Evolutionary conservation across 2,797 vertebrate species (phyloP).

Genomic region (Oryzias dopingdopingensis): DNA sequence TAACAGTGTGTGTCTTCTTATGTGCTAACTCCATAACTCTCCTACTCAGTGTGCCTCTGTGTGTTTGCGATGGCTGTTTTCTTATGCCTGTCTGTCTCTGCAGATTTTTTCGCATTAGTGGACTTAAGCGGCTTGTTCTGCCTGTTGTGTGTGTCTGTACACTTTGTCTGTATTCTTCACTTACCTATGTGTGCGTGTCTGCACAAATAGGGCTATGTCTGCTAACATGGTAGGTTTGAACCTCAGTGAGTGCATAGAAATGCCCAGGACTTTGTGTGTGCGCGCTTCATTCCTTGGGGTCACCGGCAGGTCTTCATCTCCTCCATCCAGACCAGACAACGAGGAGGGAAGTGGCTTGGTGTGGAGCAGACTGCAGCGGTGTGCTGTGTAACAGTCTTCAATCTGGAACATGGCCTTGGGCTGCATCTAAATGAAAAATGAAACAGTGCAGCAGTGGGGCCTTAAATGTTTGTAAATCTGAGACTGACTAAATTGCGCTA

Average conservation of each 20-base stretch:
- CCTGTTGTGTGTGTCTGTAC: slow-evolving; percentile 65
- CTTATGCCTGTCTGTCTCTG: slow-evolving; percentile 69
- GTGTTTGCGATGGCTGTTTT: slow-evolving; percentile 45
- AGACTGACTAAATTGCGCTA: slow-evolving; percentile 68
- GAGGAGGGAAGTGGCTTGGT: slow-evolving; percentile 60
- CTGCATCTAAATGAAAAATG: slow-evolving; percentile 77
- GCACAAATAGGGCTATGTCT: slow-evolving; percentile 45
- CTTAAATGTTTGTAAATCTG: slow-evolving; percentile 75
- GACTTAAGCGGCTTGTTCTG: slow-evolving; percentile 66
- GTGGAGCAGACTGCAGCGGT: slow-evolving; percentile 48
- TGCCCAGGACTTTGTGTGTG: slow-evolving; percentile 56
- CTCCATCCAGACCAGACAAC: slow-evolving; percentile 71
- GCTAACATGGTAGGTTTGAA: slow-evolving; percentile 16
- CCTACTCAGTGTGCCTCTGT: slow-evolving; percentile 33
- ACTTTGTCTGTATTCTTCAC: slow-evolving; percentile 63
- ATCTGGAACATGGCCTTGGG: slow-evolving; percentile 75
- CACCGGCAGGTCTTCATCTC: slow-evolving; percentile 72
- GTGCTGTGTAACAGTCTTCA: slow-evolving; percentile 60
- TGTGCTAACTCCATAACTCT: slow-evolving; percentile 26
- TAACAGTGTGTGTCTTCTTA: slow-evolving; percentile 4
- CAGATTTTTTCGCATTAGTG: slow-evolving; percentile 61
- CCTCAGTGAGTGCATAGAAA: slow-evolving; percentile 58
- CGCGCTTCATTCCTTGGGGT: slow-evolving; percentile 61
- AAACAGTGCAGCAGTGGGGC: slow-evolving; percentile 61
- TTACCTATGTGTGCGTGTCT: slow-evolving; percentile 38